Evolutionary conservation across 2,888 invertebrate species (phyloP).

Genomic region (Scotopteryx bipunctaria): DNA sequence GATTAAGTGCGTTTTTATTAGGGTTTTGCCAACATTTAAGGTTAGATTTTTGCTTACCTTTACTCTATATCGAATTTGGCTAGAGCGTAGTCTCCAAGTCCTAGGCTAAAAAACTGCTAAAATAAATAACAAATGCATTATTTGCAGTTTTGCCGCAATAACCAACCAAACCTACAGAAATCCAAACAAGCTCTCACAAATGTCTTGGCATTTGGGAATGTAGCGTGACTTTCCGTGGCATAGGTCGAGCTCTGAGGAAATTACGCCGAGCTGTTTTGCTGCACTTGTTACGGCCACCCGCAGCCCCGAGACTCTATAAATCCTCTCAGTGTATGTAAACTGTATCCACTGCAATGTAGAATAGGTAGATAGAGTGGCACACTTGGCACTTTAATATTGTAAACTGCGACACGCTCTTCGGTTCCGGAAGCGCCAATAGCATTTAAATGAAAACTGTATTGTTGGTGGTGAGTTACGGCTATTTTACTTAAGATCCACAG

Average conservation of each 20-base stretch:
- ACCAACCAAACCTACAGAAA: conserved; percentile 10
- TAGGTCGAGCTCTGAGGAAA: conserved; percentile 49
- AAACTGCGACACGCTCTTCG: neutral
- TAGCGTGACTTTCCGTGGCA: conserved; percentile 21
- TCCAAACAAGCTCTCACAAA: conserved; percentile 15
- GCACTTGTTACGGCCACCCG: conserved; percentile 49
- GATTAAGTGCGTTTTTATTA: no score
- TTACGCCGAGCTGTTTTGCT: conserved; percentile 60
- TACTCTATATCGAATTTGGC: no score
- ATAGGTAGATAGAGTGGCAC: neutral
- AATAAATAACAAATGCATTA: no score
- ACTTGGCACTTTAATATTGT: conserved; percentile 4
- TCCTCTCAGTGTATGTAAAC: conserved; percentile 15
- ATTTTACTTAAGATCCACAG: no score
- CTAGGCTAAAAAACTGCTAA: no score
- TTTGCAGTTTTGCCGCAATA: no score
- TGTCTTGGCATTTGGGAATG: conserved; percentile 24
- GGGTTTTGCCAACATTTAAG: no score
- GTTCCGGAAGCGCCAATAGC: neutral
- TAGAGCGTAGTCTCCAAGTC: no score
- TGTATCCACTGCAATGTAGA: conserved; percentile 1
- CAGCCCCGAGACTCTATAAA: conserved; percentile 18
- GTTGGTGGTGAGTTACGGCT: no score
- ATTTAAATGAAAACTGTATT: neutral
- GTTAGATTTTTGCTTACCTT: no score